Base-by-base conservation (phyloP, 2,888 invertebrate species). In the Apotomis betuletana region DNA sequence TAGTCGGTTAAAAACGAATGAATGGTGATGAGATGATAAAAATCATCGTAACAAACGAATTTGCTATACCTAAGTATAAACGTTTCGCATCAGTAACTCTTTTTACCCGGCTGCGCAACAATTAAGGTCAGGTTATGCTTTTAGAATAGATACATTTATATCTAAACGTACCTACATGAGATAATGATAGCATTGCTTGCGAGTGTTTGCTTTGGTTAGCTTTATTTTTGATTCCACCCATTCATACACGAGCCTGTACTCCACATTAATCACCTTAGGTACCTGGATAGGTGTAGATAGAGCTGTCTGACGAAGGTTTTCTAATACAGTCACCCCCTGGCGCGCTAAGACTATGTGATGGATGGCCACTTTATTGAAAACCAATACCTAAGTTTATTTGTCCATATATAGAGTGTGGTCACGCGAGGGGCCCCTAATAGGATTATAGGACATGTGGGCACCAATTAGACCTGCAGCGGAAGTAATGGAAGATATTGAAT, bases 311-410 rank as follows among this genome's bases (percentile, higher is more conserved):
- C 87, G 87, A 86, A 88, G 90, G 90, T 88, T 89, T 87, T 92
- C 90, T 92, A 92, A 93, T 93, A 93, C 90, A 91, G 87, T 86
- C 86, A 87, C 86, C 91, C 90, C 93, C 93, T 75, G 87, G 76
- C 74, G 93, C 76, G 91, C 81, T 86, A 86, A 90, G 90, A 87
- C 91, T 84, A 77, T 85, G 85, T 92, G 93, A 93, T 92, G 85
- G 90, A 93, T 90, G 88, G 87, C 85, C 88, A 86, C 86, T 88
- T 85, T 92, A 92, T 92, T 92, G 91, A 90, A 90, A 90, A 89
- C 85, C 90, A 86, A 91, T 91, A 90, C 86, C 85, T 85, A 87
- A 83, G 78, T 80, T 81, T 72, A 71, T 77, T 77, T 75, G 75
- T 75, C 75, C 77, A 78, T 79, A 82, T 83, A 86, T 83, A 84